Evolutionary conservation across 2,797 vertebrate species (phyloP), one percentile per base, ranked within the genome.

Genomic region (Amblyopsis hoosieri): DNA sequence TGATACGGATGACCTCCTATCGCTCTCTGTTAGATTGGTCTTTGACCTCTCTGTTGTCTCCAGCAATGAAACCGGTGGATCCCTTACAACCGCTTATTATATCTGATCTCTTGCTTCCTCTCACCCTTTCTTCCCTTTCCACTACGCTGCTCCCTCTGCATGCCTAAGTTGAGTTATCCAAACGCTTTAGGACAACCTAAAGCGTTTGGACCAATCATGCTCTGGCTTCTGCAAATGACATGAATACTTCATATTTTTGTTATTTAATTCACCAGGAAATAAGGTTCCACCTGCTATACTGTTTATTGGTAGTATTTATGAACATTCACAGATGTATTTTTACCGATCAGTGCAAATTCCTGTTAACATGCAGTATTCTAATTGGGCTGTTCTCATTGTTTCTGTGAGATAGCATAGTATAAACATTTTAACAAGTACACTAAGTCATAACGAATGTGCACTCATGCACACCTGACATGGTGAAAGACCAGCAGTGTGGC

Each of bases 1-100:
- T 68, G 31, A 51, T 64, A 63, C 67, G 62, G 58, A 48, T 68
- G 50, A 14, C 2, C 50, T 66, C 63, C 73, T 70, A 80, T 81
- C 79, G 79, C 71, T 65, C 45, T 50, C 51, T 66, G 19, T 72
- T 53, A 9, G 37, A 7, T 9, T 14, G 57, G 45, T 47, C 49
- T 49, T 45, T 37, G 57, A 66, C 54, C 12, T 8, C 49, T 59
- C 14, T 46, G 53, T 31, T 57, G 52, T 81, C 10, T 13, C 69
- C 53, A 49, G 29, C 63, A 64, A 47, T 60, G 75, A 78, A 70
- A 69, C 50, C 46, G 13, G 47, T 8, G 15, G 33, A 65, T 60
- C 33, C 42, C 48, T 51, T 64, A 53, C 60, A 66, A 45, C 49
- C 52, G 71, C 57, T 70, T 67, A 71, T 71, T 75, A 68, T 69